Evolutionary conservation across 2,113 vertebrate genomes (phyloP).

Genomic region (Megalops atlanticus): DNA sequence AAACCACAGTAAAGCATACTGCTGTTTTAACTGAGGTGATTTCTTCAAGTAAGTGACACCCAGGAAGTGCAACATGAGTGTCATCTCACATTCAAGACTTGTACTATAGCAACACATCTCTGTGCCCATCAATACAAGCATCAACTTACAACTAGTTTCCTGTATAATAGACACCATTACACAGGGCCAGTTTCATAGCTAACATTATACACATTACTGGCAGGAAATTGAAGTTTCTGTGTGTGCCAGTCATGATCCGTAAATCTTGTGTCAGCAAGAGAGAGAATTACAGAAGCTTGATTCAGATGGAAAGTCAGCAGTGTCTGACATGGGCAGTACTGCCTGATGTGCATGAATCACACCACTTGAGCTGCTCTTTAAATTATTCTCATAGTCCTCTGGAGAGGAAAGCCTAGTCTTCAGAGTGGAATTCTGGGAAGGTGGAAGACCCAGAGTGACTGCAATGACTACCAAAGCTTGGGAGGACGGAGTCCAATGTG

Average conservation of each 20-base stretch:
- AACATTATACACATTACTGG: neutral
- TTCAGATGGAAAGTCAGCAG: neutral
- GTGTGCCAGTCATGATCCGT: too few species aligned
- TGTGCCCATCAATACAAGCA: neutral
- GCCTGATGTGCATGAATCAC: neutral
- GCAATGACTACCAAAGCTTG: too few species aligned
- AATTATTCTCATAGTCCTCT: too few species aligned
- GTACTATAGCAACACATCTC: neutral
- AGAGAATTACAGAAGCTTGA: neutral
- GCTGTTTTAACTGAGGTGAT: neutral
- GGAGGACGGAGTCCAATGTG: too few species aligned
- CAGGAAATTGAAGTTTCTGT: neutral
- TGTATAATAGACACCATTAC: neutral
- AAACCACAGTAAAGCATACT: neutral
- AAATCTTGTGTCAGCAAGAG: neutral
- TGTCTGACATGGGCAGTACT: neutral
- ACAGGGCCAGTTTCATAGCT: neutral
- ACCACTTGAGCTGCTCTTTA: neutral
- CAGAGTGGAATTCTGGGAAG: too few species aligned
- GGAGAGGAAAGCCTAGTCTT: neutral
- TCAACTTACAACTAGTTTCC: neutral
- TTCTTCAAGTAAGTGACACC: neutral
- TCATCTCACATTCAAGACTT: neutral
- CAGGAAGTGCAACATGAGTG: neutral
- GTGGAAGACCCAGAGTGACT: too few species aligned